Percentiles rank a stretch among this genome's conserved stretches.
Conservation (phyloP, 2,113 vertebrate species). For the Geococcyx californianus region DNA sequence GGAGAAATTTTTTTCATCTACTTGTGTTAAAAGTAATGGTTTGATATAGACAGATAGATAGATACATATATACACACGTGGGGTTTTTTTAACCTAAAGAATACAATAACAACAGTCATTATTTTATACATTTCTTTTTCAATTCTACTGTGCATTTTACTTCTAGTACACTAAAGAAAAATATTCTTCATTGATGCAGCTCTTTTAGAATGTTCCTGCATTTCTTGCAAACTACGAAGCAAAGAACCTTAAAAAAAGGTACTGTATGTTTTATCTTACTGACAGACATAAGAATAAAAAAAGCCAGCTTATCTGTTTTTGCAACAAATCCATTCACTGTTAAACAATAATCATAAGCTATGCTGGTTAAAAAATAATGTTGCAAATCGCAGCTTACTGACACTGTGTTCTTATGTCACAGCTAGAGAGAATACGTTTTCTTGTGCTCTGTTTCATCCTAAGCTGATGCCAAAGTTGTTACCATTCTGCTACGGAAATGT, state of each 20-base stretch:
- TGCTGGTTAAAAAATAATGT: background rate
- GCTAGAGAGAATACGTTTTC: background rate
- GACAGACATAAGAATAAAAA: background rate
- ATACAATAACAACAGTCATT: background rate
- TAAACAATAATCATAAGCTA: background rate
- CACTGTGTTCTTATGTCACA: background rate
- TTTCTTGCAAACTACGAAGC: background rate
- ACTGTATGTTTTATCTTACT: background rate
- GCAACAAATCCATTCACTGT: background rate
- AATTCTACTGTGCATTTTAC: background rate
- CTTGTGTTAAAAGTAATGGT: background rate
- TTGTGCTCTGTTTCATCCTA: background rate
- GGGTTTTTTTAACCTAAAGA: background rate
- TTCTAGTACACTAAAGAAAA: background rate
- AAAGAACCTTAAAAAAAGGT: background rate
- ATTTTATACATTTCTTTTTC: background rate
- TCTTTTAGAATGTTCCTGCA: background rate
- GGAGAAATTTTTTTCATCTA: background rate
- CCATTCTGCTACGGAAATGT: background rate
- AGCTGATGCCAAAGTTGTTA: background rate
- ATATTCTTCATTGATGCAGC: background rate
- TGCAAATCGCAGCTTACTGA: background rate
- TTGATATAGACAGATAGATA: too few relatives aligned
- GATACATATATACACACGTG: background rate
- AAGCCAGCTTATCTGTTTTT: background rate